These are phyloP conservation scores for Melanotaenia parkinsoni DNA, from an alignment of 2,797 vertebrate species.

Conservation along the genomic window DNA sequence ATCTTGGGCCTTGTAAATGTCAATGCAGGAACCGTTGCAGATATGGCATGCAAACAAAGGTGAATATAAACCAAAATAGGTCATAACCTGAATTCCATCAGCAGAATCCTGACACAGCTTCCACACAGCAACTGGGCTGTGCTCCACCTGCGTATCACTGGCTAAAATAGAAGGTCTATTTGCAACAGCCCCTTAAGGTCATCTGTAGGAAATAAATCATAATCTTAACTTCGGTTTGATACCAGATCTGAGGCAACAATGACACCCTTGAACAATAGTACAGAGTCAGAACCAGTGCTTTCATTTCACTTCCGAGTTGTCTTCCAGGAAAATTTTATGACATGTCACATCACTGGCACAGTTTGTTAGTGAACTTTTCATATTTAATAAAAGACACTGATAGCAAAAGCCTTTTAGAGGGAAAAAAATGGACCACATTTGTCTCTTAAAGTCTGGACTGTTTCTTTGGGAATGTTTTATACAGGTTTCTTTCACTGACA, in stretches of 20 bases:
- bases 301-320: slow-evolving; percentile 75
- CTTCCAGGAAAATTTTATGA: slow-evolving; percentile 78
- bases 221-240: slow-evolving; percentile 29
- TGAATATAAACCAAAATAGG: slow-evolving; percentile 64
- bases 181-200: slow-evolving; percentile 41
- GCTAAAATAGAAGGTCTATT: slow-evolving; percentile 36
- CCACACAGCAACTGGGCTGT: neutral
- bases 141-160: slow-evolving; percentile 24
- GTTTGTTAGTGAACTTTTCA: slow-evolving; percentile 71
- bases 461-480: slow-evolving; percentile 71
- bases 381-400: slow-evolving; percentile 77
- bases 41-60: slow-evolving; percentile 55
- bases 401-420: slow-evolving; percentile 55
- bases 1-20: slow-evolving; percentile 70
- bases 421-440: slow-evolving; percentile 52
- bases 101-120: slow-evolving; percentile 15
- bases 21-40: slow-evolving; percentile 56
- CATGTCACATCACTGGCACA: slow-evolving; percentile 65
- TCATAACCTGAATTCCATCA: slow-evolving; percentile 55
- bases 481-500: slow-evolving; percentile 71
- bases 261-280: slow-evolving; percentile 57
- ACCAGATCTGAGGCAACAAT: slow-evolving; percentile 48
- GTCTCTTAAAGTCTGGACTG: slow-evolving; percentile 67
- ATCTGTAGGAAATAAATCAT: slow-evolving; percentile 60
- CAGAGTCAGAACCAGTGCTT: slow-evolving; percentile 59